Evolutionary conservation across 2,113 vertebrate species (phyloP), one percentile per base, ranked within the genome.

Genomic region (Ranitomeya imitator): DNA sequence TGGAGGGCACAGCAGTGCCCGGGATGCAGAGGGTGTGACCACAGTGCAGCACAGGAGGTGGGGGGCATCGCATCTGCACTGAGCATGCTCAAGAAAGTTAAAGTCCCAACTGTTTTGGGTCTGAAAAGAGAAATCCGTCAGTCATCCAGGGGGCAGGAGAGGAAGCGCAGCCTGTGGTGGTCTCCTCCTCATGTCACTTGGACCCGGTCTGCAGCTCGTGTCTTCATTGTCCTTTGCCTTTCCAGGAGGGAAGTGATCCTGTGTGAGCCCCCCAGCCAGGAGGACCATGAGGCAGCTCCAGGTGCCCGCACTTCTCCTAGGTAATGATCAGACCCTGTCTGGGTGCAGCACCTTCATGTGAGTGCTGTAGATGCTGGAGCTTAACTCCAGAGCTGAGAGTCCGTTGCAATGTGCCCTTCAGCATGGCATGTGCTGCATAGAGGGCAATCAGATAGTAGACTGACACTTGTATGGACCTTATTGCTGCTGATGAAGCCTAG

Each of bases 41-140:
- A 57, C 31, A 18, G 37, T 76, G 21, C 45, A 83, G 37, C 59
- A 82, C 69, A 83, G 19, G 79, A 54, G 87, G 87, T 37, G 80
- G 69, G 80, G 80, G 59, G 37, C 57, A 77, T 37, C 31, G 45
- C 26, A 13, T 31, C 21, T 19, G 15, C 52, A 51, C 74, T 84
- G 87, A 21, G 81, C 87, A 89, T 89, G 87, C 61, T 83, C 87
- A 77, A 6, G 9, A 65, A 82, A 84, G 23, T 63, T 77, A 51
- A 55, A 78, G 73, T 31, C 21, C 69, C 12, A 89, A 85, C 82
- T 85, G 85, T 89, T 88, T 89, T 77, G 85, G 87, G 82, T 78
- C 73, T 78, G 81, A 63, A 89, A 65, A 31, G 23, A 84, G 73
- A 85, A 89, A 89, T 89, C 79, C 81, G 74, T 79, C 87, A 89